A percentile compares a stretch with the other conserved stretches of the same genome.
Evolutionary conservation across 2,888 invertebrate genomes (phyloP).

Genomic region (Schrankia costaestrigalis): DNA sequence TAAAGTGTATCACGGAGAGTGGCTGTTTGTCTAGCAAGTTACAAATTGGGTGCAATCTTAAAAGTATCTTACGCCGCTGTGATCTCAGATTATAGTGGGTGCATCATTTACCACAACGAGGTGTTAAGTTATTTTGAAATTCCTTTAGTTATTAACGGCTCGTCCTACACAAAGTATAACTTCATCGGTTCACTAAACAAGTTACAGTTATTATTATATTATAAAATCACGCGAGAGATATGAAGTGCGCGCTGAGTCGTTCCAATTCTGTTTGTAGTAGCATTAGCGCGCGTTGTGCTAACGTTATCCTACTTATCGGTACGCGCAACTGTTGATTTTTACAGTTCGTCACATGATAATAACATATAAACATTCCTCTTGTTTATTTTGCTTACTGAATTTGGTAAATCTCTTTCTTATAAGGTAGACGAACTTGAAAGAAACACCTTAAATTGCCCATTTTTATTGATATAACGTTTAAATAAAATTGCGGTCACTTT

Average conservation of each 20-base stretch:
- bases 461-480: constrained; percentile 66
- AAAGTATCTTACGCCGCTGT: constrained; percentile 5
- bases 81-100: constrained; percentile 8
- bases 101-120: constrained; percentile 28
- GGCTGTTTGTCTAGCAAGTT: constrained; percentile 15
- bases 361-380: constrained; percentile 48
- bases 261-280: constrained; percentile 58
- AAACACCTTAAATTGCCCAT: constrained; percentile 40
- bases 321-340: constrained; percentile 58
- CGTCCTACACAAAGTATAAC: constrained; percentile 42
- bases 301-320: constrained; percentile 70
- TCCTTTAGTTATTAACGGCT: constrained; percentile 64
- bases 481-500: constrained; percentile 65
- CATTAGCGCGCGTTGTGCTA: constrained; percentile 62
- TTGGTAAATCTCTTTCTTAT: constrained; percentile 33
- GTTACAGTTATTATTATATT: constrained; percentile 74
- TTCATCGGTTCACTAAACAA: constrained; percentile 57
- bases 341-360: constrained; percentile 58
- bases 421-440: constrained; percentile 50
- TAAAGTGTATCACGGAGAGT: constrained; percentile 38
- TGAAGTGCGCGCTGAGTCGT: constrained; percentile 41
- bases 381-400: constrained; percentile 39
- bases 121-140: constrained; percentile 56
- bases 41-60: constrained; percentile 26
- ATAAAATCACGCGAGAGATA: constrained; percentile 72